Conservation (phyloP, 2,888 invertebrate species). For the Amiota mariae region DNA sequence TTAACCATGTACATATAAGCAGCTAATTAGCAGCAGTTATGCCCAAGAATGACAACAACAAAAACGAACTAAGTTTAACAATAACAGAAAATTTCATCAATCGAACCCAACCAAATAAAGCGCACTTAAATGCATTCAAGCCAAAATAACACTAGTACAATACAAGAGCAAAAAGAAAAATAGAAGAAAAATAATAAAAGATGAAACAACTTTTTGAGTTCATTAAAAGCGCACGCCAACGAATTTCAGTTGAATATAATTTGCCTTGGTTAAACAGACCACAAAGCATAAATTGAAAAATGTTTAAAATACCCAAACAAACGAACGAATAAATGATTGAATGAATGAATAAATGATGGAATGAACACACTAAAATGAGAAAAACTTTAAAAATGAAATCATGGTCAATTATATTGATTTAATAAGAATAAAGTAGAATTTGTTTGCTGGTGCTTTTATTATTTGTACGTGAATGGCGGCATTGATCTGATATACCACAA, state of each 20-base stretch:
- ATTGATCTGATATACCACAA: no score
- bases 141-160: no score
- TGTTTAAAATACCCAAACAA: neutral
- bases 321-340: conserved; percentile 3
- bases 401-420: conserved; percentile 2
- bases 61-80: neutral
- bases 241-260: conserved; percentile 2
- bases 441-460: no score
- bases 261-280: neutral
- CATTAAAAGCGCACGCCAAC: conserved; percentile 14
- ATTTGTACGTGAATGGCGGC: no score
- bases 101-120: neutral
- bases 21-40: conserved; percentile 4
- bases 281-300: neutral
- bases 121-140: neutral
- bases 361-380: neutral
- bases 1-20: neutral
- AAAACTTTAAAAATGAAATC: conserved; percentile 13
- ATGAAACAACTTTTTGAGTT: neutral
- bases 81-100: neutral
- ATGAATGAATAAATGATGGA: conserved; percentile 8
- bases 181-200: neutral
- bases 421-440: neutral
- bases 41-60: conserved; percentile 1
- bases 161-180: neutral